Evolutionary conservation across 2,888 invertebrate genomes (phyloP), one percentile per base, ranked within the genome.

Genomic region (Tachina grossa): DNA sequence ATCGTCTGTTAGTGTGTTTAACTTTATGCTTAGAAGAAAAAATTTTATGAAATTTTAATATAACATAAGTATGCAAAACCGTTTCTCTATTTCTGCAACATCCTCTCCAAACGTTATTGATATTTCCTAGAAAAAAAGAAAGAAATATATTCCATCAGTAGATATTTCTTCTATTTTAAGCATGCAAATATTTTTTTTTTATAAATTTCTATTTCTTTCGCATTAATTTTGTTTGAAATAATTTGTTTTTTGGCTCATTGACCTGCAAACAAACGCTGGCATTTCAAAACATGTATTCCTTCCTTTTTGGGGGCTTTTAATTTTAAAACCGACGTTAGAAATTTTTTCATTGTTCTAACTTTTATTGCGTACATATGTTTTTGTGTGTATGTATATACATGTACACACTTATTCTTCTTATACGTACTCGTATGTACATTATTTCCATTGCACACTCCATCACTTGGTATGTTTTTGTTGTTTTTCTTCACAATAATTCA

Each of bases 401-500:
- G 22, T 31, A 31, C 4, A 31, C 31, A 31, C 31, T 31, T 31
- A 31, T 31, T 31, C 31, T 31, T 6, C 31, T 31, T 6, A 2
- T 31, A 31, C 6, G 6, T 31, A 31, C 31, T 71, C 45, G 14
- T 45, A 49, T 47, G n/a, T n/a, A 13, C n/a, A 53, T 66, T 31
- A 13, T 66, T 31, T 10, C 39, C 16, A n/a, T 66, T 16, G 59
- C 51, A 55, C 47, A 13, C 71, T 49, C 63, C 61, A 49, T 39
- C 13, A n/a, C 16, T 57, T 43, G 11, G 14, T 47, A 14, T 9
- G 45, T 31, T 66, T 10, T 43, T 66, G 19, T 71, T 57, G 31
- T 22, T 74, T 65, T 61, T 72, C 47, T 57, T 47, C 45, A 16
- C 49, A 76, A 65, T 77, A 65, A 79, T 74, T 65, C 57, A 59